Evolutionary conservation across 2,113 vertebrate genomes (phyloP).

Genomic region (Onychostoma macrolepis): DNA sequence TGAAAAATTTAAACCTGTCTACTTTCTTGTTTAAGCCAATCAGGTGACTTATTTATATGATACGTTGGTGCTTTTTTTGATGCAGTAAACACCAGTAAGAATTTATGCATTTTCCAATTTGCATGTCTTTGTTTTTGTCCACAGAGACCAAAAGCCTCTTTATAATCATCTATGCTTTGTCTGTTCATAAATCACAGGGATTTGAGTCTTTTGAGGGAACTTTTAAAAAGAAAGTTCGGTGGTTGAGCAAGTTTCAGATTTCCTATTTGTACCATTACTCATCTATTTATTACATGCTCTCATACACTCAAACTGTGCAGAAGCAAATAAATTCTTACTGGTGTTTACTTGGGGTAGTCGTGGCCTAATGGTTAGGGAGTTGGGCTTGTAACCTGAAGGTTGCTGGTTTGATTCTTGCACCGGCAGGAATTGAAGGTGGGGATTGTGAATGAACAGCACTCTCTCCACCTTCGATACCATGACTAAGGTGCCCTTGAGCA

Average conservation of each 20-base stretch:
- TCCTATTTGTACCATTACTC: not conserved
- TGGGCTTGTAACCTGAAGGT: no score
- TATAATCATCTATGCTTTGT: not conserved
- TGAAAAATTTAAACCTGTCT: not conserved
- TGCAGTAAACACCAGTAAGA: not conserved
- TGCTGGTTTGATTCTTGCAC: no score
- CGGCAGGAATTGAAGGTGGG: no score
- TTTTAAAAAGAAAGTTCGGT: not conserved
- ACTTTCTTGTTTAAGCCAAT: not conserved
- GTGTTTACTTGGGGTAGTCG: no score
- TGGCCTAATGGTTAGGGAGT: no score
- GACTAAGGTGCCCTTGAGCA: no score
- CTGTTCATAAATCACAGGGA: slow-evolving; percentile 17
- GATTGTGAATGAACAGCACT: no score
- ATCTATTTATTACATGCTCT: not conserved
- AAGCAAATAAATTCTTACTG: no score
- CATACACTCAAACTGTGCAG: not conserved
- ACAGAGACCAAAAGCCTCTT: not conserved
- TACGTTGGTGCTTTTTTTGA: not conserved
- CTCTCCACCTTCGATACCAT: no score
- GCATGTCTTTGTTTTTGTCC: not conserved
- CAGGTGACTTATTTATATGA: not conserved
- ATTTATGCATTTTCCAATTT: slow-evolving; percentile 6
- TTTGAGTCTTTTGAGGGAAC: not conserved
- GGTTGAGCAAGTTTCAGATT: not conserved